A percentile compares a stretch with the other conserved stretches of the same genome.
phyloP scores from a whole-genome alignment of 2,113 vertebrate genomes.

The Gambusia affinis region DNA sequence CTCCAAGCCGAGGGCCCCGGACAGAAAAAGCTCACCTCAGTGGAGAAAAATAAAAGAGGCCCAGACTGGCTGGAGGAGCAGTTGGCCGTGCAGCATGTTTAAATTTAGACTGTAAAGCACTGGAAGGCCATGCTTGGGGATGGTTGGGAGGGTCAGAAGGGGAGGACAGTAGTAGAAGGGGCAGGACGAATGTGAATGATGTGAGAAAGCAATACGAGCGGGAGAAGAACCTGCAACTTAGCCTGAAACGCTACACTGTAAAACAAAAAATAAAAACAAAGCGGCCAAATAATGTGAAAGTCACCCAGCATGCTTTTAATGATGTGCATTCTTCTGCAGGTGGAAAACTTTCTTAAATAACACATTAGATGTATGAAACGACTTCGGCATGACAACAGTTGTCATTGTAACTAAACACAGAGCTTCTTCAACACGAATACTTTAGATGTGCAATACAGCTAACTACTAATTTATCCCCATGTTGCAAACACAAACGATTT shows the following conservation, averaged over 20 bases:
- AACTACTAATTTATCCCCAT: not conserved
- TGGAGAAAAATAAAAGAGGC: slow-evolving; percentile 64
- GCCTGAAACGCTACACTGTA: slow-evolving; percentile 4
- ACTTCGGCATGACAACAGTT: not conserved
- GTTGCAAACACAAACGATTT: no score
- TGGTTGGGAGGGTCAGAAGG: slow-evolving; percentile 50
- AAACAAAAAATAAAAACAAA: not conserved
- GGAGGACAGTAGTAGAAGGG: slow-evolving; percentile 27
- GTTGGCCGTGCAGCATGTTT: slow-evolving; percentile 76
- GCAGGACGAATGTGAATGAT: slow-evolving; percentile 12
- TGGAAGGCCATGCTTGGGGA: slow-evolving; percentile 81
- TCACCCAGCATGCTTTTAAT: not conserved
- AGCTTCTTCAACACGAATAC: no score
- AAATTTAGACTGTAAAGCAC: slow-evolving; percentile 79
- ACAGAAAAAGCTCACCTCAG: slow-evolving; percentile 65
- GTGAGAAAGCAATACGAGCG: not conserved
- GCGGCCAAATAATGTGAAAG: not conserved
- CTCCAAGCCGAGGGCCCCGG: slow-evolving; percentile 68
- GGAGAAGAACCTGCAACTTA: not conserved
- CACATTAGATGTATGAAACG: not conserved
- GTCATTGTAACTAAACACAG: not conserved
- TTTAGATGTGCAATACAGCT: not conserved
- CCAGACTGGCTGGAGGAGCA: slow-evolving; percentile 67
- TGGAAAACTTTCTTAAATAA: not conserved
- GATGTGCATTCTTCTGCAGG: not conserved